These are phyloP conservation scores for Poecilia picta DNA, from an alignment of 2,797 vertebrate genomes.

Conservation along the genomic window DNA sequence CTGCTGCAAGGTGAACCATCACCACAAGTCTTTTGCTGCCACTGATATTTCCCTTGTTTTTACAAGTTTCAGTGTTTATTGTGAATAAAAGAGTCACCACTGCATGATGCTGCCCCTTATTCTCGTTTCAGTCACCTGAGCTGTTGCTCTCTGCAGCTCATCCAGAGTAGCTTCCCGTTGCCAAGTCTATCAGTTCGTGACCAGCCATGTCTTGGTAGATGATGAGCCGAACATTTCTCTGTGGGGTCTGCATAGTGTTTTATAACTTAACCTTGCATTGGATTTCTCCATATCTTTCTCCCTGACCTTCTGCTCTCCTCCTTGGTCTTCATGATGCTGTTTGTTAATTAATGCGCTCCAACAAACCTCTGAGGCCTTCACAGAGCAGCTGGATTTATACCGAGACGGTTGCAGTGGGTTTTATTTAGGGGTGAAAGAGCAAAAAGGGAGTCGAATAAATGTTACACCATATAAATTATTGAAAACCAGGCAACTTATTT, in stretches of 20 bases:
- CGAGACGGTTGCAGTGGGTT: background rate
- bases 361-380: background rate
- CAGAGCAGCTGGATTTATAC: background rate
- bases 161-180: background rate
- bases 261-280: background rate
- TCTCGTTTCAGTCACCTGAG: background rate
- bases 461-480: background rate
- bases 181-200: background rate
- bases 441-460: background rate
- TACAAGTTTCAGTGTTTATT: background rate
- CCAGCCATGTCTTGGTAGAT: background rate
- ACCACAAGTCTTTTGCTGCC: background rate
- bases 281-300: background rate
- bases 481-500: background rate
- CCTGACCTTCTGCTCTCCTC: background rate
- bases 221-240: background rate
- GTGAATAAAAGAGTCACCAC: background rate
- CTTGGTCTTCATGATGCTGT: background rate
- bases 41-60: background rate
- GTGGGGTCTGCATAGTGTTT: background rate
- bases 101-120: background rate
- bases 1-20: background rate
- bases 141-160: background rate
- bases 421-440: background rate
- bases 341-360: background rate